phyloP scores from a whole-genome alignment of 2,888 invertebrate species.

The Heliconius cydno region DNA sequence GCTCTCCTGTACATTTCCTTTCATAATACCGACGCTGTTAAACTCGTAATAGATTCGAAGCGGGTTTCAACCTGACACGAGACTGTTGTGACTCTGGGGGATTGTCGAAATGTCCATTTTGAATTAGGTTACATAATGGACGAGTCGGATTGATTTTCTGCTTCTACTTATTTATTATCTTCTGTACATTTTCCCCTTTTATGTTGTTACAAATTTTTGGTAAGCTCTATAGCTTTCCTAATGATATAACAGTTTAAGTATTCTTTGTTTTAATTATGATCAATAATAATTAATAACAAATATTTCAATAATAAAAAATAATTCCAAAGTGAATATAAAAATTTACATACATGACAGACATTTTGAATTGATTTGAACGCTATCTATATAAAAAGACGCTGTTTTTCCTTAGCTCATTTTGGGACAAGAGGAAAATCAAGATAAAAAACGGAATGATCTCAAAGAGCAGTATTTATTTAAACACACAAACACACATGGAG shows the following conservation, averaged over 20 bases:
- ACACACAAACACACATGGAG: not conserved
- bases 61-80: conserved; percentile 46
- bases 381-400: not conserved
- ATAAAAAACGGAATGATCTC: not conserved
- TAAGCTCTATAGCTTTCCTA: not conserved
- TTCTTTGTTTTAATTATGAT: not conserved
- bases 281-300: not conserved
- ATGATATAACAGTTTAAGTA: not conserved
- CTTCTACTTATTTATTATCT: conserved; percentile 36
- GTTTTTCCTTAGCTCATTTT: not conserved
- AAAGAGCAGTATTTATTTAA: conserved; percentile 6
- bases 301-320: no score
- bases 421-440: not conserved
- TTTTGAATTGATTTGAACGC: not conserved
- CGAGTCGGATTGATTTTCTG: conserved; percentile 43
- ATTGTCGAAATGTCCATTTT: conserved; percentile 45
- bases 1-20: conserved; percentile 44
- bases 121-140: conserved; percentile 43
- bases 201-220: not conserved
- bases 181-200: conserved; percentile 22
- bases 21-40: conserved; percentile 51
- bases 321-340: no score
- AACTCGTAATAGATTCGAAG: conserved; percentile 55
- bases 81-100: conserved; percentile 47
- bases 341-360: not conserved